phyloP scores from a whole-genome alignment of 2,797 vertebrate species.

The Melopsittacus undulatus region DNA sequence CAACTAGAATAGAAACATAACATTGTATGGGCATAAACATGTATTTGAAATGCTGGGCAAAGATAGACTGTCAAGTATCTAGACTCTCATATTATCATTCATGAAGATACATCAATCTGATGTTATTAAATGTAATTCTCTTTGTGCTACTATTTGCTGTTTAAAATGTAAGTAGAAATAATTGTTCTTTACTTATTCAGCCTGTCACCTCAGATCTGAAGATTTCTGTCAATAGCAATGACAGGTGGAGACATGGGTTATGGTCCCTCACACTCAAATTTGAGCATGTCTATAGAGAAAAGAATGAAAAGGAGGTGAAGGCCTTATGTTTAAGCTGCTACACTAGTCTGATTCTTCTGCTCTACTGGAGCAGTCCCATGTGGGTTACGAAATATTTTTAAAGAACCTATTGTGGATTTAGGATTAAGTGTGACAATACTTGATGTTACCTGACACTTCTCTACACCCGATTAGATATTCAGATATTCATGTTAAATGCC shows the following conservation, averaged over 20 bases:
- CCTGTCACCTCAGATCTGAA: background rate
- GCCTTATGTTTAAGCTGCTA: background rate
- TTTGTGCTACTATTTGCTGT: background rate
- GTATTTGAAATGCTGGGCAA: background rate
- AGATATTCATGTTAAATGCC: background rate
- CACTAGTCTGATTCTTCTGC: background rate
- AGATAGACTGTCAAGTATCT: background rate
- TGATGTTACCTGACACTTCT: background rate
- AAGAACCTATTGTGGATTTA: background rate
- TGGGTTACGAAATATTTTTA: background rate
- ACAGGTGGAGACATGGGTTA: background rate
- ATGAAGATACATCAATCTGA: background rate
- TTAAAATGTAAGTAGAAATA: background rate
- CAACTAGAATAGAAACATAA: background rate
- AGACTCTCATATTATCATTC: background rate
- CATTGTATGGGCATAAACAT: background rate
- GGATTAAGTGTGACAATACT: background rate
- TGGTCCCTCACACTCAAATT: background rate
- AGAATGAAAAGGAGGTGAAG: background rate
- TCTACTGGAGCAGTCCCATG: background rate
- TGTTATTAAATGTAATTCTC: background rate
- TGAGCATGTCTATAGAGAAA: fast-evolving
- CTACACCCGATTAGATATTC: background rate
- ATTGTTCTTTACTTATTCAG: background rate
- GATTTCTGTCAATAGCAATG: background rate